Evolutionary conservation across 92 coral and sea anemone species (phyloP).

Genomic region (Palythoa heliodiscus): DNA sequence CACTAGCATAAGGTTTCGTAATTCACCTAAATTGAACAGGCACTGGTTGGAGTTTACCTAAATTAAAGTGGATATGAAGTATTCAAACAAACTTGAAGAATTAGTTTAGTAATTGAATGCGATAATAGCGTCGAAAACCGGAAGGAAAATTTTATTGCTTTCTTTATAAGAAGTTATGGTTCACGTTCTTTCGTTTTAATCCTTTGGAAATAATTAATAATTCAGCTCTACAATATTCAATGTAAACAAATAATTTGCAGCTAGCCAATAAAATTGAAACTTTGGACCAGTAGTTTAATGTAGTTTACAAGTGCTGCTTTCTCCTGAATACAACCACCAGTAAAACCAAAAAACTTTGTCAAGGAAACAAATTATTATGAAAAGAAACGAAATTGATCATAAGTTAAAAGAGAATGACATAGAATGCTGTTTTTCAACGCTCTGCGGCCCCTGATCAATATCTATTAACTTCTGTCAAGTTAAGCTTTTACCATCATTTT

Average conservation of each 20-base stretch:
- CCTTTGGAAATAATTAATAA: constrained; percentile 1
- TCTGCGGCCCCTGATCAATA: no score
- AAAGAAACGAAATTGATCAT: neutral
- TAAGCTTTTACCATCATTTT: no score
- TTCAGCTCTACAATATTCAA: neutral
- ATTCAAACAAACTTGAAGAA: neutral
- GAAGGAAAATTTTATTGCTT: neutral
- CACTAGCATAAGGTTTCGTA: constrained; percentile 36
- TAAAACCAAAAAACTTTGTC: neutral
- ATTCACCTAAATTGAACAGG: neutral
- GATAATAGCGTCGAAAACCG: neutral
- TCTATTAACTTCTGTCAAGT: no score
- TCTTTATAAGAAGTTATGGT: neutral
- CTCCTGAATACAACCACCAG: constrained; percentile 23
- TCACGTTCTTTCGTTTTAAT: neutral
- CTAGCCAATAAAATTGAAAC: constrained; percentile 1
- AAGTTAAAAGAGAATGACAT: no score
- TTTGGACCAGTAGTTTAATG: constrained; percentile 19
- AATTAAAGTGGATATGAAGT: neutral
- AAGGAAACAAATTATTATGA: neutral
- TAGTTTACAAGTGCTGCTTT: constrained; percentile 12
- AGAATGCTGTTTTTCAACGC: no score
- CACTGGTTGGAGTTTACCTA: neutral
- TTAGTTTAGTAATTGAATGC: neutral
- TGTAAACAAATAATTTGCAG: neutral